Base-by-base conservation (phyloP, 2,113 vertebrate genomes). In the Hyla sarda region DNA sequence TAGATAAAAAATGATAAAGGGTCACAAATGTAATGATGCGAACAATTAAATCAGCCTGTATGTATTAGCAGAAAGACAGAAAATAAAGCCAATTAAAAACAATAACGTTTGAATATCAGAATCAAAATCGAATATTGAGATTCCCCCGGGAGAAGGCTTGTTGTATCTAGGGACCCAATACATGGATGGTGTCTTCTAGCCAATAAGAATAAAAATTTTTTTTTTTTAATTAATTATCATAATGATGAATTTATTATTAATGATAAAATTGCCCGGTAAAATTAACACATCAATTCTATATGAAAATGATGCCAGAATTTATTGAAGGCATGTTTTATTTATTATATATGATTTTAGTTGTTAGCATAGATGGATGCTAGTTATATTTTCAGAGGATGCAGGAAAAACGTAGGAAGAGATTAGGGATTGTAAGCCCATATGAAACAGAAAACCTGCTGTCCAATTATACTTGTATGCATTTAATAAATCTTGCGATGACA, bases 381-480 rank as follows among this genome's bases (percentile, higher is more conserved):
- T 47, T 25, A 52, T 50, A 32, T 19, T 50, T 41, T 79, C 34
- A 79, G 12, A 23, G 77, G 56, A 62, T 30, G 48, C 30, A 37
- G 30, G 50, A 41, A 79, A 60, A 34, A 21, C 12, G 19, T 32
- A n/a, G 0, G 56, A 17, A 45, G 16, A 34, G 41, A 81, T 81
- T 65, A 81, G 41, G 37, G 60, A 81, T 17, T 81, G 58, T 81
- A 65, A 81, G 13, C 78, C 48, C 62, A 34, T 34, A 71, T 54
- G 47, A 83, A 72, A 58, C 71, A 54, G 11, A 83, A 73, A 73
- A 56, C 67, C 67, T 37, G 67, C 62, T 83, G 32, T 82, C 48
- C 50, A 54, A 54, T 80, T 80, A 71, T 71, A n/a, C 19, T 72
- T 62, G 9, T 56, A 56, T 73, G 67, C 30, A 56, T 83, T 73